phyloP scores from a whole-genome alignment of 37 sponge, comb jelly and placozoan genomes.

The Beroe forskalii region DNA sequence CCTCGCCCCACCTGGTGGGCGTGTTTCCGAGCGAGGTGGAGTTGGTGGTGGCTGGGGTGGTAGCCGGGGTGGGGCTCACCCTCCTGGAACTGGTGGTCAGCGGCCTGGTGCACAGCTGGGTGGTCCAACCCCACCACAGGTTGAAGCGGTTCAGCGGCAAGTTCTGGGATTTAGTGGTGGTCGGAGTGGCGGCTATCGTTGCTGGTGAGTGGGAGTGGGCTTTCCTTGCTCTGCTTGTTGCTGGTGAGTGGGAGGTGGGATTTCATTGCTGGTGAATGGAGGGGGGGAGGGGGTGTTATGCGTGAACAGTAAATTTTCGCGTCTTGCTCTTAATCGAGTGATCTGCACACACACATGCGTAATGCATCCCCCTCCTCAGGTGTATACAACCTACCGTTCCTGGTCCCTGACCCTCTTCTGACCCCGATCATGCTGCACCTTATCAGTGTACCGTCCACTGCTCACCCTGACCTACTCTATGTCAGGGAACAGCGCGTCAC shows the following conservation, averaged over 20 bases:
- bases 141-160: background rate
- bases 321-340: too few species aligned
- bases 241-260: too few species aligned
- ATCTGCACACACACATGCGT: too few species aligned
- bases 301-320: too few species aligned
- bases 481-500: conserved; percentile 4
- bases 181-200: too few species aligned
- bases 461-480: background rate
- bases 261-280: too few species aligned
- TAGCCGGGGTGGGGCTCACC: background rate
- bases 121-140: background rate
- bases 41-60: background rate
- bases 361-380: too few species aligned
- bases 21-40: background rate
- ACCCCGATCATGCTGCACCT: conserved; percentile 22
- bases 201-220: too few species aligned
- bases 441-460: background rate
- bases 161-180: background rate
- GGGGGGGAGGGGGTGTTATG: too few species aligned
- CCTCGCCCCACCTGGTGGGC: background rate
- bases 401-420: background rate
- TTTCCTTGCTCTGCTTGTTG: too few species aligned
- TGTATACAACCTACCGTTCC: background rate
- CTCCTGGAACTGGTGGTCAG: background rate
- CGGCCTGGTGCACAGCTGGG: background rate